Evolutionary conservation across 2,888 invertebrate species (phyloP).

Genomic region (Megastigmus dorsalis): DNA sequence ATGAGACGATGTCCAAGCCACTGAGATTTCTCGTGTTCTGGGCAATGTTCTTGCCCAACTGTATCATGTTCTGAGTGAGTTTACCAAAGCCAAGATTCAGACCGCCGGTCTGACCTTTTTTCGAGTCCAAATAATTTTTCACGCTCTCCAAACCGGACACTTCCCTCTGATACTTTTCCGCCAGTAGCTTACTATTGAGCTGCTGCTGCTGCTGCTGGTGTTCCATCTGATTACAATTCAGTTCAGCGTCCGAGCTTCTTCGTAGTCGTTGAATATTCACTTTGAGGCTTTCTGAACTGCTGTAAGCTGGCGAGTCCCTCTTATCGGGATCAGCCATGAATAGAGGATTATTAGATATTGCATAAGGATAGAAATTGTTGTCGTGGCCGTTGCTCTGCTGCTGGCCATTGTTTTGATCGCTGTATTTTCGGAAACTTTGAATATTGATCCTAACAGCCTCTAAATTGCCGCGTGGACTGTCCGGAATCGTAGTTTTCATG

Average conservation of each 20-base stretch:
- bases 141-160: constrained; percentile 69
- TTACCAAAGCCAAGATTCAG: constrained; percentile 69
- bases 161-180: constrained; percentile 70
- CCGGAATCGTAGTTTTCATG: constrained; percentile 61
- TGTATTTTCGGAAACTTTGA: constrained; percentile 63
- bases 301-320: constrained; percentile 67
- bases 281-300: constrained; percentile 68
- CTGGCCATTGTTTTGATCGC: constrained; percentile 58
- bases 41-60: constrained; percentile 68
- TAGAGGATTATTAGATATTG: constrained; percentile 70
- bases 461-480: constrained; percentile 63
- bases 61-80: constrained; percentile 71
- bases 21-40: constrained; percentile 62
- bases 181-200: constrained; percentile 57
- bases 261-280: constrained; percentile 66
- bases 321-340: constrained; percentile 68
- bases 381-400: constrained; percentile 63
- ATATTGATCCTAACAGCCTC: constrained; percentile 67
- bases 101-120: constrained; percentile 66
- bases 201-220: constrained; percentile 55
- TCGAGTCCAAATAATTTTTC: constrained; percentile 70
- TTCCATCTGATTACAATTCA: constrained; percentile 56
- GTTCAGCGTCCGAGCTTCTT: constrained; percentile 68
- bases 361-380: constrained; percentile 63
- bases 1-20: neutral